Conservation (phyloP, 1,140 invertebrate species). For the Drosophila arawakana region DNA sequence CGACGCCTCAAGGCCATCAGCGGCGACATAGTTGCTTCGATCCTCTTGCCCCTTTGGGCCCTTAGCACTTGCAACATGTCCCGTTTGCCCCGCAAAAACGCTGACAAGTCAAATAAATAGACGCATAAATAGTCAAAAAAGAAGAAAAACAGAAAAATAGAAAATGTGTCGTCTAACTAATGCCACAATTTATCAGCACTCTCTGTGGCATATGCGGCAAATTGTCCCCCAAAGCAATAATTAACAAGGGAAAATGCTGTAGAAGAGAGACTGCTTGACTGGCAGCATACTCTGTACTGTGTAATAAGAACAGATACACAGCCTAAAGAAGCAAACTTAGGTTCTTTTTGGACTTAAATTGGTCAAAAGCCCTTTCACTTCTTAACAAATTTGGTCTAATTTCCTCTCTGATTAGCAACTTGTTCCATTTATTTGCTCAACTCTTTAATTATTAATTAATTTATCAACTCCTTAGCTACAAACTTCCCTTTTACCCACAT, state of each 20-base stretch:
- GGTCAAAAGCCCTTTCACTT: no score
- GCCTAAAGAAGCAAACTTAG: no score
- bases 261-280: not conserved
- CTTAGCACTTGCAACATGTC: no score
- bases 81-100: constrained; percentile 23
- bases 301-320: no score
- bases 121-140: constrained; percentile 37
- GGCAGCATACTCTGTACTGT: not conserved
- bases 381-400: not conserved
- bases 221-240: constrained; percentile 36
- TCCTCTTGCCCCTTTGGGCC: not conserved
- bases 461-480: no score
- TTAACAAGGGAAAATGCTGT: constrained; percentile 25
- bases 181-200: constrained; percentile 49
- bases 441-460: no score
- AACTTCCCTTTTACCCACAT: not conserved
- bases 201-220: constrained; percentile 29
- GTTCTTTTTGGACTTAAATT: no score
- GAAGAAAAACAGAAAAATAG: constrained; percentile 5
- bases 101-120: constrained; percentile 69
- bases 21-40: constrained; percentile 39
- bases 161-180: constrained; percentile 38
- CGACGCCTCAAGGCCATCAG: constrained; percentile 60
- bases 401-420: no score
- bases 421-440: no score